phyloP scores from a whole-genome alignment of 1,140 invertebrate species.

The Drosophila ohnishii region DNA sequence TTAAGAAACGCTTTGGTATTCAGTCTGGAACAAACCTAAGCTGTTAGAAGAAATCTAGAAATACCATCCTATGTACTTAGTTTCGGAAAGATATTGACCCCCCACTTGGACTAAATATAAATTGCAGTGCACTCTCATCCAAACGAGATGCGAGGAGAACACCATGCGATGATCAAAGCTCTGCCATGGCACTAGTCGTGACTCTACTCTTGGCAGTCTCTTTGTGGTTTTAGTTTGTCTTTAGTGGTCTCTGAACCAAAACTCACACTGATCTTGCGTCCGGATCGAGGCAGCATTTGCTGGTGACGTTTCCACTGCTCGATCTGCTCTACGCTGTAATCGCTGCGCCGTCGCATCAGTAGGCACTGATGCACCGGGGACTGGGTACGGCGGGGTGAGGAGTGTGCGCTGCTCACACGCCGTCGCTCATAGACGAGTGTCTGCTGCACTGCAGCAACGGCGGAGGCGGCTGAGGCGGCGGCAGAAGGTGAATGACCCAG shows the following conservation, averaged over 20 bases:
- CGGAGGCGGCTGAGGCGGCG: slow-evolving; percentile 26
- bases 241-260: background rate
- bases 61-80: background rate
- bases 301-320: slow-evolving; percentile 75
- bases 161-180: background rate
- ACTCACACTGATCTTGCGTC: slow-evolving; percentile 76
- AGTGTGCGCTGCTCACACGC: slow-evolving; percentile 60
- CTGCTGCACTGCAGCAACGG: slow-evolving; percentile 54
- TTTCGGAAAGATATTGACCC: background rate
- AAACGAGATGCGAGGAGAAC: background rate
- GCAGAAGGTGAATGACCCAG: slow-evolving; percentile 71
- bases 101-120: background rate
- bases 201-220: background rate
- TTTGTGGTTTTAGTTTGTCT: slow-evolving; percentile 8
- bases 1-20: no score
- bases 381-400: slow-evolving; percentile 61
- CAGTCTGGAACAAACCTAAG: no score
- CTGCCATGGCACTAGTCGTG: background rate
- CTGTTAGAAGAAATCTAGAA: background rate
- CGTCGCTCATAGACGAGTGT: slow-evolving; percentile 68
- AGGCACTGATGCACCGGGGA: slow-evolving; percentile 75
- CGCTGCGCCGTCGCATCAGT: slow-evolving; percentile 76
- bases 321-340: slow-evolving; percentile 75
- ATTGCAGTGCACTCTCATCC: background rate
- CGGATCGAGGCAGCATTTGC: slow-evolving; percentile 50